A percentile compares a stretch with the other conserved stretches of the same genome.
These are phyloP conservation scores for Ibidorhyncha struthersii DNA, from an alignment of 2,113 vertebrate species.

Conservation along the genomic window DNA sequence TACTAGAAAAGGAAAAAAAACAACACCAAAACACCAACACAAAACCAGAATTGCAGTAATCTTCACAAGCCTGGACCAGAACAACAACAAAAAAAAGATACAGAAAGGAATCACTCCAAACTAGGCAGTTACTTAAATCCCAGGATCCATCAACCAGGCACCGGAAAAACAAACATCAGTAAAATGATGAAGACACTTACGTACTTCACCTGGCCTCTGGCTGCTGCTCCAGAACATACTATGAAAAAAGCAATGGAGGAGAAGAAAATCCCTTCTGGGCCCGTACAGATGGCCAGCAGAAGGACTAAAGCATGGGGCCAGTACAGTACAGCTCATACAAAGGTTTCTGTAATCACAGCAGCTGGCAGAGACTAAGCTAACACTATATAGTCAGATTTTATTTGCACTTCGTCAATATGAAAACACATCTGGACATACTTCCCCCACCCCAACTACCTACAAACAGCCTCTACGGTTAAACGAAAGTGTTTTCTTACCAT, in stretches of 20 bases:
- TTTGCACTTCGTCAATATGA: neutral
- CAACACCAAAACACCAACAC: neutral
- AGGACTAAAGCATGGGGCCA: neutral
- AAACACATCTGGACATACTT: neutral
- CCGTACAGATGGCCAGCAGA: neutral
- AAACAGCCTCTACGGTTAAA: neutral
- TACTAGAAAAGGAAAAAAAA: neutral
- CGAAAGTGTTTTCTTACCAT: neutral
- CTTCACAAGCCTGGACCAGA: neutral
- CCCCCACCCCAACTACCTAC: neutral
- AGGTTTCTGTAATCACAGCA: neutral
- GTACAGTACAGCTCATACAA: rapidly evolving
- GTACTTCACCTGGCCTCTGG: neutral
- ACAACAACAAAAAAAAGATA: neutral
- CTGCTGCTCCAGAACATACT: neutral
- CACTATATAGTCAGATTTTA: neutral
- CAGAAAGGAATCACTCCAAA: neutral
- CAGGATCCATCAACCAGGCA: neutral
- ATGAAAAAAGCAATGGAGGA: neutral
- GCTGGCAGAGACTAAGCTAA: neutral
- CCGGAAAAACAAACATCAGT: neutral
- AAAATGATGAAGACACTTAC: neutral
- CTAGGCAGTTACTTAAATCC: neutral
- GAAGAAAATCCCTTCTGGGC: neutral
- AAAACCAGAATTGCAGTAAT: neutral